Evolutionary conservation across 2,797 vertebrate genomes (phyloP), one percentile per base, ranked within the genome.

Genomic region (Coilia nasus): DNA sequence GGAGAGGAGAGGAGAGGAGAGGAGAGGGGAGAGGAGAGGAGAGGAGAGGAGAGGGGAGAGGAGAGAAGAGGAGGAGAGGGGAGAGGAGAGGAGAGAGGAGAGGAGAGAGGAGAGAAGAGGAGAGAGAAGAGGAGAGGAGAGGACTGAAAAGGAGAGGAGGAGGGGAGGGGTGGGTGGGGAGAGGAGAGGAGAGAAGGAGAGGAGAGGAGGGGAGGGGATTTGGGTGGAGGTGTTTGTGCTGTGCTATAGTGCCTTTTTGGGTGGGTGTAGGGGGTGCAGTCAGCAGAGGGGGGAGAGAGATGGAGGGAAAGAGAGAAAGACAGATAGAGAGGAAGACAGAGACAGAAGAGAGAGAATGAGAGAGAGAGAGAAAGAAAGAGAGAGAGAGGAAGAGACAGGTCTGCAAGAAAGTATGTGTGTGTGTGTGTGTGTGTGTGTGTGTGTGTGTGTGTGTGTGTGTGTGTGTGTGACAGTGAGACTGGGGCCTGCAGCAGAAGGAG

Each of bases 1-100:
- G 46, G 46, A 47, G 46, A 47, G 46, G 46, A 47, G 46, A 47
- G 46, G 46, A 47, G 10, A 10, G 46, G 46, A 47, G 46, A 10
- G 85, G 83, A 80, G 83, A 86, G 87, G 83, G 71, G 81, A 9
- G 85, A 90, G 83, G 90, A 92, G 92, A 93, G 59, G 50, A 56
- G 28, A 54, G 47, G 7, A 0, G 71, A 82, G 82, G 10, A 10
- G 25, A 82, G 46, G 44, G 85, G 67, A 25, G 67, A 83, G 84
- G 81, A 54, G 82, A 44, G 83, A 59, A 83, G 60, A 86, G 83
- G 46, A 47, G 46, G 10, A 10, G 46, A 47, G 46, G 46, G 46
- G 46, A 47, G 46, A 47, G 46, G 46, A 47, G 46, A 10, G 10
- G 46, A 47, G 46, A 10, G 10, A 3, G 46, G 46, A 47, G 46